Evolutionary conservation across 2,113 vertebrate species (phyloP).

Genomic region (Cebidichthys violaceus): DNA sequence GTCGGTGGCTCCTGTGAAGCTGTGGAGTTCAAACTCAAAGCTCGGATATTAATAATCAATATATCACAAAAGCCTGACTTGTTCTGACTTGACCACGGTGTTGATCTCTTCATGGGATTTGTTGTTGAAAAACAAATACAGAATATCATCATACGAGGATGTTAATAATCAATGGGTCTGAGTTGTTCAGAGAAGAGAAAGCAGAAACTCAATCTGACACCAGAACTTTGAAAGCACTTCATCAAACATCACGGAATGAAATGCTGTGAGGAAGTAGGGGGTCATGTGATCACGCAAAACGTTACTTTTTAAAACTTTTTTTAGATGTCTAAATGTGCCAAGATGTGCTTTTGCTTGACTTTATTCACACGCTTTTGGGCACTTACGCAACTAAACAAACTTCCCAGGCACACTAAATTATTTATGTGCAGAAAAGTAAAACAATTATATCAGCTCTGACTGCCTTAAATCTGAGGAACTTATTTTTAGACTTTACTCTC

Average conservation of each 20-base stretch:
- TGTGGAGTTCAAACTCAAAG: constrained; percentile 3
- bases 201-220: constrained; percentile 10
- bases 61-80: neutral
- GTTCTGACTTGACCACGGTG: neutral
- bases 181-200: constrained; percentile 19
- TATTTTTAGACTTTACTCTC: neutral
- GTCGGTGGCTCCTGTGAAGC: too few relatives aligned
- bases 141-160: neutral
- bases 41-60: neutral
- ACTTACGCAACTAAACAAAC: constrained; percentile 39
- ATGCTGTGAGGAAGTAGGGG: constrained; percentile 27
- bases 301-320: neutral
- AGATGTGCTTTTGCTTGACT: constrained; percentile 25
- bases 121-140: neutral
- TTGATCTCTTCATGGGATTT: neutral
- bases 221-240: neutral
- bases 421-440: constrained; percentile 44
- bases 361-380: constrained; percentile 19
- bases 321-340: constrained; percentile 16
- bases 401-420: constrained; percentile 33
- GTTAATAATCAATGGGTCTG: neutral
- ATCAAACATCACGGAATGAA: neutral
- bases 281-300: neutral
- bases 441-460: constrained; percentile 19
- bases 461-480: constrained; percentile 1